A percentile compares a stretch with the other conserved stretches of the same genome.
These are phyloP conservation scores for Hyposoter didymator DNA, from an alignment of 2,888 invertebrate species.

Conservation along the genomic window DNA sequence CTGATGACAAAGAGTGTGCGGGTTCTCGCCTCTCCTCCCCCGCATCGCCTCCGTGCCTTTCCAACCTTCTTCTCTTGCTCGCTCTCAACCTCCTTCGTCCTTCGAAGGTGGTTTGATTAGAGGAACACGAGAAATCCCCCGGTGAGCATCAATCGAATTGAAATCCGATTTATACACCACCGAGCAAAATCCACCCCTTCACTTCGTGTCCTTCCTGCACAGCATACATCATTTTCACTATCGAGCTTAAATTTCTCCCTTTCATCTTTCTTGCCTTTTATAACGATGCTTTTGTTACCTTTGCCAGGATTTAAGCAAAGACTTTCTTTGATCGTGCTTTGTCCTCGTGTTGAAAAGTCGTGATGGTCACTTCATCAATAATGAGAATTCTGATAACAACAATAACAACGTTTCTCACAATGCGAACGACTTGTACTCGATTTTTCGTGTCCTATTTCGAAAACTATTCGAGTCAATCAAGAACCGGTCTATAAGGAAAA, in stretches of 20 bases:
- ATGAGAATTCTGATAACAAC: background rate
- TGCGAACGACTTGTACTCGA: background rate
- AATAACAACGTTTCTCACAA: background rate
- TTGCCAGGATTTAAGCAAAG: conserved; percentile 4
- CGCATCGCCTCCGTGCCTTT: background rate
- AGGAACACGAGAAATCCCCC: conserved; percentile 70
- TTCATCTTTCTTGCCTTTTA: conserved; percentile 5
- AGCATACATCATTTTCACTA: background rate
- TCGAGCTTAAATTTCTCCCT: conserved; percentile 13
- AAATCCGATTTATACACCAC: conserved; percentile 69
- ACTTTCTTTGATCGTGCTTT: background rate
- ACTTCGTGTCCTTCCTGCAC: conserved; percentile 60
- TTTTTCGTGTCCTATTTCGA: background rate
- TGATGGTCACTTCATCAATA: background rate
- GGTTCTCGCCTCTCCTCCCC: conserved; percentile 36
- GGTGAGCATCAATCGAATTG: conserved; percentile 69
- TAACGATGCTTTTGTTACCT: conserved; percentile 8
- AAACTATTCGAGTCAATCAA: background rate
- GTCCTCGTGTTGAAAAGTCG: background rate
- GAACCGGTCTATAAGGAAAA: conserved; percentile 12
- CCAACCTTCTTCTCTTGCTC: conserved; percentile 11
- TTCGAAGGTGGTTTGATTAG: conserved; percentile 71
- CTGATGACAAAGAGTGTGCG: conserved; percentile 68
- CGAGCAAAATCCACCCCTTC: conserved; percentile 63
- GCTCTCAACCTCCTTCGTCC: background rate